Evolutionary conservation across 2,797 vertebrate species (phyloP).

Genomic region (Masticophis lateralis): DNA sequence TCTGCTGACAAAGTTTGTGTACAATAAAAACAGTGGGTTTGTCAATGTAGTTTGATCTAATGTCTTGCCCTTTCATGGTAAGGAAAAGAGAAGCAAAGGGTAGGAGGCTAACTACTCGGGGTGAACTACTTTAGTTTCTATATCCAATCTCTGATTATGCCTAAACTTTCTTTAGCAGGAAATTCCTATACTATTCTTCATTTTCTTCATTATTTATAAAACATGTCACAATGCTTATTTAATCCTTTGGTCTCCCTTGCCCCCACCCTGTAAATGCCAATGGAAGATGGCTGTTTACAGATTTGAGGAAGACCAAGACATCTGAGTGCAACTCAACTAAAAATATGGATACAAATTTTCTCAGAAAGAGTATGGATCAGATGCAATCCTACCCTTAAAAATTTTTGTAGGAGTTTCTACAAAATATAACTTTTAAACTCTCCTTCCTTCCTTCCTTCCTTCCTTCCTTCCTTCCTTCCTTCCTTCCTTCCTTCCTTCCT

Average conservation of each 20-base stretch:
- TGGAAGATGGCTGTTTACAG: not conserved
- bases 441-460: not conserved
- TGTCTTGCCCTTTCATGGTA: slow-evolving; percentile 11
- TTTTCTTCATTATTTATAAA: not conserved
- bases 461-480: not conserved
- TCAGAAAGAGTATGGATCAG: not conserved
- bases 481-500: no score
- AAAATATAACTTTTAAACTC: no score
- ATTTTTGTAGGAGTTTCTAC: no score
- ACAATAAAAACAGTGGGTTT: slow-evolving; percentile 17
- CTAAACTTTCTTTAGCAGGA: not conserved
- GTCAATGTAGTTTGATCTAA: slow-evolving; percentile 13
- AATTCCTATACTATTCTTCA: not conserved
- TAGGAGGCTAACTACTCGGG: not conserved
- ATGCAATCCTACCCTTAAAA: not conserved
- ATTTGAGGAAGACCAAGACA: not conserved
- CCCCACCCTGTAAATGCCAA: not conserved
- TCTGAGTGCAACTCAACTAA: not conserved
- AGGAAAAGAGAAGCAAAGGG: not conserved
- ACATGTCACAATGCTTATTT: not conserved
- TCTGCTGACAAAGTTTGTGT: slow-evolving; percentile 17
- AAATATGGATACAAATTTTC: not conserved
- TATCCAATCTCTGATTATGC: not conserved
- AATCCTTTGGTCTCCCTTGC: not conserved
- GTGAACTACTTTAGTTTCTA: not conserved